Evolutionary conservation across 30 jellyfish, hydroid and myxozoan species (phyloP), one percentile per base, ranked within the genome.

Genomic region (Clytia hemisphaerica): DNA sequence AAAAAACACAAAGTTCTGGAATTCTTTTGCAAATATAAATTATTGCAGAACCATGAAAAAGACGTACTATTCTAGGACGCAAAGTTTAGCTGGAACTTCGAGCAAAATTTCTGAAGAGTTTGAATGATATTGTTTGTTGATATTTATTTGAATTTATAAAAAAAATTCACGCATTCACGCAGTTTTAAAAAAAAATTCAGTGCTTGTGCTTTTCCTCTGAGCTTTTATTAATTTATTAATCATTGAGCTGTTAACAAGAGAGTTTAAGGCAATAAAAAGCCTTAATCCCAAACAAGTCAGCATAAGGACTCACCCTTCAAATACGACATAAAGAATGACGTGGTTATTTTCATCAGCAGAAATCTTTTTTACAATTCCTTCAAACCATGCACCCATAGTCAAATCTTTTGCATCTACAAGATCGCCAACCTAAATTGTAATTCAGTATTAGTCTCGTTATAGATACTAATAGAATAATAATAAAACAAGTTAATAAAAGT

Each of bases 341-440:
- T 61, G 51, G 9, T 63, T 59, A 58, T 66, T 60, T 42, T 63
- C 79, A 15, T 76, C 93, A 46, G 14, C 22, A 15, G 91, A 48
- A 5, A 89, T 80, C 34, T 81, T 75, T 18, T 67, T 75, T 3
- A 89, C 49, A 31, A 61, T 72, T 37, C 89, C 98, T 58, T 89
- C 98, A 65, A 81, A 89, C 98, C 98, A 89, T n/a, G 93, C 98
- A 28, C 98, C 98, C 86, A 77, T 89, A 2, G 86, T 68, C 16
- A 74, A 32, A 71, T 89, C 98, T 58, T 54, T 80, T 6, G 82
- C 95, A 89, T 89, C 98, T 25, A 89, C 91, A 24, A 75, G 64
- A 32, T 89, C 95, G 45, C 60, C 62, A 21, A 40, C 85, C 98
- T 89, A 45, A 19, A 69, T 18, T n/a, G n/a, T n/a, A n/a, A n/a